These are phyloP conservation scores for Ariopsis seemanni DNA, from an alignment of 2,113 vertebrate genomes.

Conservation along the genomic window DNA sequence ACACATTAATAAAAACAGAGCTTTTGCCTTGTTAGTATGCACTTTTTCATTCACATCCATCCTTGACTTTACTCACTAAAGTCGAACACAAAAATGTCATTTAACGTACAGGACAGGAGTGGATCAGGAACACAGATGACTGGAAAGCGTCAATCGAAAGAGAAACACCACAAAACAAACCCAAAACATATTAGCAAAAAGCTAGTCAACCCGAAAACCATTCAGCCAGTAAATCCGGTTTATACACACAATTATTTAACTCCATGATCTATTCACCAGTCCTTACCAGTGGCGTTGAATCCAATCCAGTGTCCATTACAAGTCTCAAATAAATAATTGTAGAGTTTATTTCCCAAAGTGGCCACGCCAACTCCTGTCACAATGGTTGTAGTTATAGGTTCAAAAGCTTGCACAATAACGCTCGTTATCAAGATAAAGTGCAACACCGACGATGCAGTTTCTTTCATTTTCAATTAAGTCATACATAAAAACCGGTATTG, in stretches of 20 bases:
- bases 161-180: background rate
- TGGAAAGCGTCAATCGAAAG: background rate
- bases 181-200: background rate
- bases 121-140: background rate
- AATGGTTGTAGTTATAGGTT: slow-evolving; percentile 64
- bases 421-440: slow-evolving; percentile 23
- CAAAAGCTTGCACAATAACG: slow-evolving; percentile 60
- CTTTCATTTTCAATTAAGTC: slow-evolving; percentile 61
- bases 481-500: background rate
- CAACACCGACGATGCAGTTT: slow-evolving; percentile 27
- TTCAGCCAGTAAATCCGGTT: background rate
- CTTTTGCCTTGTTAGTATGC: background rate
- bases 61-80: background rate
- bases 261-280: background rate
- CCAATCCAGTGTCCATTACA: slow-evolving; percentile 66
- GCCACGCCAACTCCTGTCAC: slow-evolving; percentile 49
- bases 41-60: background rate
- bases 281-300: slow-evolving; percentile 70
- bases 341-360: slow-evolving; percentile 60
- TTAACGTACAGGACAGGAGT: background rate
- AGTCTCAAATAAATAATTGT: slow-evolving; percentile 64
- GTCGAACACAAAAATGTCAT: background rate
- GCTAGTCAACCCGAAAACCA: background rate
- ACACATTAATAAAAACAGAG: background rate
- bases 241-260: background rate